Base-by-base conservation (phyloP, 2,113 vertebrate genomes). In the Xyrauchen texanus region DNA sequence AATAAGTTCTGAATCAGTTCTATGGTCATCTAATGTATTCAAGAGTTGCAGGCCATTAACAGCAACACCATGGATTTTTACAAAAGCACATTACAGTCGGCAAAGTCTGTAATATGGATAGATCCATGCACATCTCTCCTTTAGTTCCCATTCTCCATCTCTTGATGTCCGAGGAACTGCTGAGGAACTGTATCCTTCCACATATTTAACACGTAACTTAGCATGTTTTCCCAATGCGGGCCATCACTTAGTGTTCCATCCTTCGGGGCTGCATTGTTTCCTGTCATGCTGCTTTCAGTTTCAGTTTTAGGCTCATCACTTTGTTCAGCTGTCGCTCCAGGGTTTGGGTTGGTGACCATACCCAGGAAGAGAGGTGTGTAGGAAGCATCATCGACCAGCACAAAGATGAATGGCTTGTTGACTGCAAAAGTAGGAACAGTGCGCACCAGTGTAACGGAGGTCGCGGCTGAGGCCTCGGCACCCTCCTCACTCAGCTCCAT, bases 401-500 rank as follows among this genome's bases (percentile, higher is more conserved):
- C 77, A 61, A 97, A 96, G 68, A 96, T 0, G 65, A 97, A 98
- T 0, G 97, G 96, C 7, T 92, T 92, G 88, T 96, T 94, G 0
- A 96, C 88, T 0, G 80, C 87, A 86, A 96, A 96, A 73, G 81
- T 84, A 45, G 92, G 93, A 61, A 90, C 61, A 0, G 95, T 95
- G 85, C 96, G 96, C 13, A 90, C 92, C 34, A 87, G 51, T 0
- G 92, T 74, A 0, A 89, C 79, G 0, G 90, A 81, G 2, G 96
- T 96, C 11, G 90, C 90, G 0, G 94, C 95, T 0, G 95, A 92
- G 0, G 95, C 96, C 85, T 97, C 92, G 11, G 94, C 92, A 0
- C 96, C 97, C 0, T 93, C 94, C 80, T 98, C 97, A 0, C 90
- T 92, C 46, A 98, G 90, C 76, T 96, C 95, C 65, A 98, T 12